Evolutionary conservation across 92 coral and sea anemone species (phyloP), one percentile per base, ranked within the genome.

Genomic region (Actinernus sp.): DNA sequence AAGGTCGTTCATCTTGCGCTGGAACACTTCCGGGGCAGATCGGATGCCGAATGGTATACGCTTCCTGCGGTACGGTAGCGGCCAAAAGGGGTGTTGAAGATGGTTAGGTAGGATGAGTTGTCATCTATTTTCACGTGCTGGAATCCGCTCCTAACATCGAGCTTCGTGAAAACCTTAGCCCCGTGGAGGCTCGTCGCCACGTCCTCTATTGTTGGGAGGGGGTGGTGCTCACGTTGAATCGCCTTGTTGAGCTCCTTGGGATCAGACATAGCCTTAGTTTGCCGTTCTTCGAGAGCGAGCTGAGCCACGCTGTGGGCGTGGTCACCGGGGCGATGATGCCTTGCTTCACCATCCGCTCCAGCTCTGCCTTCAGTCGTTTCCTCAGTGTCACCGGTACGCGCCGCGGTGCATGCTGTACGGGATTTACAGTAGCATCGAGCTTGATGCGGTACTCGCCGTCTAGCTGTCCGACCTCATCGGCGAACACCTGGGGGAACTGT

Each of bases 41-140:
- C 28, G 45, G 18, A 48, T 65, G 22, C 73, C 59, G 43, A 65
- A 65, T 12, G 73, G 73, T 59, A 65, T 65, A 30, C 59, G 59
- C 73, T 25, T 65, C 59, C 73, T 47, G 40, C n/a, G n/a, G n/a
- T n/a, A n/a, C 73, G 59, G 46, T 40, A 65, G 49, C 67, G 31
- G 67, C 52, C 52, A 48, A 66, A 47, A 29, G 46, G 74, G 39
- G 74, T 49, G 61, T 66, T 66, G 74, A 46, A 66, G 47, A 62
- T 66, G 26, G 63, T 66, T 29, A 47, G 62, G 47, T 27, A 66
- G 31, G 74, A 66, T 34, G 61, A 66, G 23, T 52, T 62, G 24
- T 66, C 53, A 17, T 66, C 49, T 29, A 66, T 40, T 34, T 33
- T 34, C 13, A 66, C 34, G 61, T 66, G 74, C 71, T 62, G 51